phyloP scores from a whole-genome alignment of 2,797 vertebrate species.

The Bradypus variegatus region DNA sequence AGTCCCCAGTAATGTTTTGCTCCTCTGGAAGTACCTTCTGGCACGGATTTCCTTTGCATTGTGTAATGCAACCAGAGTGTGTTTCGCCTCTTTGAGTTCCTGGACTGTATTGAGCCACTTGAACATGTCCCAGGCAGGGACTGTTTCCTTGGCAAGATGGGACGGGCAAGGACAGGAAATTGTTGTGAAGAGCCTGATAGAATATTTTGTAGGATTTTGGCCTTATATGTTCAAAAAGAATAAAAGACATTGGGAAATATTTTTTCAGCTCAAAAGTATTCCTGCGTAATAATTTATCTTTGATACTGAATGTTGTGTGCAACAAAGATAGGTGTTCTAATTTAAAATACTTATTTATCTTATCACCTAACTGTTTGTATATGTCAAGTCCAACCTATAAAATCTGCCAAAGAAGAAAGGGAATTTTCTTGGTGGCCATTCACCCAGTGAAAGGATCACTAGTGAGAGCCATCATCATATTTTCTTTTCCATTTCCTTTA shows the following conservation, averaged over 20 bases:
- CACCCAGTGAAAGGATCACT: neutral
- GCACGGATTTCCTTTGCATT: constrained; percentile 37
- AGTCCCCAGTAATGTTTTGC: neutral
- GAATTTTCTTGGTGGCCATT: neutral
- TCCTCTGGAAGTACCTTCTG: constrained; percentile 14
- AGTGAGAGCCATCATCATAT: neutral
- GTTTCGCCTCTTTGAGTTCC: constrained; percentile 43
- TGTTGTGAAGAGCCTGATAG: constrained; percentile 29
- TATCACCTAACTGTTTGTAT: neutral
- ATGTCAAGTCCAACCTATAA: neutral
- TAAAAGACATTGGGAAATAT: neutral
- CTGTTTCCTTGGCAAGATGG: constrained; percentile 60
- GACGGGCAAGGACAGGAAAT: constrained; percentile 71
- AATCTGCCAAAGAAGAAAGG: constrained; percentile 6
- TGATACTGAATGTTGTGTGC: neutral
- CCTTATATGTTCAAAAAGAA: constrained; percentile 17
- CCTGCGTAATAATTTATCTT: neutral
- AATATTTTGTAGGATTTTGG: constrained; percentile 57
- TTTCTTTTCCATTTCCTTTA: neutral
- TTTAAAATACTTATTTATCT: constrained; percentile 17
- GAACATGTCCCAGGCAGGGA: constrained; percentile 46
- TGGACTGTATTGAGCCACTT: constrained; percentile 56
- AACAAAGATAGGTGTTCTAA: neutral
- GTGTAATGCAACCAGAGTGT: constrained; percentile 9
- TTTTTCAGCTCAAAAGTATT: neutral